Percentiles rank a stretch among this genome's conserved stretches.
Evolutionary conservation across 2,113 vertebrate genomes (phyloP).

Genomic region (Amia ocellicauda): DNA sequence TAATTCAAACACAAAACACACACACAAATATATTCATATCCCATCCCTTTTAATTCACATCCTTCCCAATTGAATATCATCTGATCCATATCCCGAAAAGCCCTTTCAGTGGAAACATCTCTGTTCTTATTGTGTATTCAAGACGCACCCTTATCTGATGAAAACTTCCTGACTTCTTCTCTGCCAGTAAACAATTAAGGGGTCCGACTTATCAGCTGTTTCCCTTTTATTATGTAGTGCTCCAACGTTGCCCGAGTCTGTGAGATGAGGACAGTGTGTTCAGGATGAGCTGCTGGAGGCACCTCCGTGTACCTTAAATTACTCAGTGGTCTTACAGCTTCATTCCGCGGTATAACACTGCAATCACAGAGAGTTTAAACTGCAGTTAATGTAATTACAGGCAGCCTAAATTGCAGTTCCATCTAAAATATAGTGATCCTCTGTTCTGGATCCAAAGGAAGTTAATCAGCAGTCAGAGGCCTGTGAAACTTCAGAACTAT

Average conservation of each 20-base stretch:
- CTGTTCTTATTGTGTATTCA: conserved; percentile 49
- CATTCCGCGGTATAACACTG: conserved; percentile 9
- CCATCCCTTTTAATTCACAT: conserved; percentile 44
- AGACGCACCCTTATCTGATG: conserved; percentile 59
- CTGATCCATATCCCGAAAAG: conserved; percentile 28
- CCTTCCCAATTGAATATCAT: conserved; percentile 41
- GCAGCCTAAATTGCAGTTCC: conserved; percentile 38
- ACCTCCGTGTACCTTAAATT: not conserved
- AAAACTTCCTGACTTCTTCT: conserved; percentile 50
- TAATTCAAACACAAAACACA: conserved; percentile 3
- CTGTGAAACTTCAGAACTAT: conserved; percentile 20
- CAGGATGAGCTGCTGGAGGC: conserved; percentile 15
- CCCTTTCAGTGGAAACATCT: conserved; percentile 47
- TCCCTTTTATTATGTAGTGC: not conserved
- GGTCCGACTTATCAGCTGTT: conserved; percentile 15
- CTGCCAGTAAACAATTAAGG: conserved; percentile 51
- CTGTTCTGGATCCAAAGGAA: conserved; percentile 36
- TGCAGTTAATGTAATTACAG: conserved; percentile 54
- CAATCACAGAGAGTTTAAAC: conserved; percentile 44
- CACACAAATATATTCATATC: conserved; percentile 29
- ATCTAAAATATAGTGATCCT: conserved; percentile 57
- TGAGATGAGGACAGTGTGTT: conserved; percentile 47
- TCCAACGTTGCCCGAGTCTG: conserved; percentile 38
- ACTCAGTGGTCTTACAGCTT: not conserved
- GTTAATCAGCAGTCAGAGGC: conserved; percentile 13